Base-by-base conservation (phyloP, 2,888 invertebrate genomes). In the Mythimna lalbum region DNA sequence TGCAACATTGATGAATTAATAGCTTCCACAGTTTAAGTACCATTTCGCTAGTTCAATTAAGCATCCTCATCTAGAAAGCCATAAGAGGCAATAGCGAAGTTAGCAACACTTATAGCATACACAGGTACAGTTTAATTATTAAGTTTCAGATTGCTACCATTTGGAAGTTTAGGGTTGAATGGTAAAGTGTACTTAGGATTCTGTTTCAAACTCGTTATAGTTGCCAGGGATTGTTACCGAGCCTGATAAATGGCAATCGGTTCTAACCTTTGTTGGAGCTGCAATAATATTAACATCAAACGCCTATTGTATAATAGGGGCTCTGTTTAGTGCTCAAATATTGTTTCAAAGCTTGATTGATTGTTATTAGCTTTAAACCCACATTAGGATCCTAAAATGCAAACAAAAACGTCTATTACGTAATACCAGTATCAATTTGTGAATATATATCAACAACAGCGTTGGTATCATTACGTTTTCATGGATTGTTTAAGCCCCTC, bases 111-210 rank as follows among this genome's bases (percentile, higher is more conserved):
- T 56, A 33, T 31, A 59, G 57, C 55, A 62, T 50, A 62, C 27
- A 52, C 56, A 76, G 75, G 68, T 73, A 76, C n/a, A 56, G 36
- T 76, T 69, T 56, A 76, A 74, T 74, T 62, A 74, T 57, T 62
- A 57, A 60, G 71, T 75, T 77, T 77, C 23, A 36, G 60, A 64
- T 71, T 55, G 60, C 55, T 64, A 76, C 64, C 60, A 61, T 75
- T 71, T n/a, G 31, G 60, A 71, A 71, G 64, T 76, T 76, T 76
- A 36, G 65, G 77, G 60, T 64, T 56, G 50, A 52, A 71, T 56
- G 31, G 70, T 63, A 74, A 63, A 70, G 53, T 64, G 60, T 64
- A 77, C 71, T 77, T 71, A 71, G 55, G 71, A 64, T 75, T 75
- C 53, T 50, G 63, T 69, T 76, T 52, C 62, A 69, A 74, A 62